Conservation (phyloP, 2,113 vertebrate species). For the Craseonycteris thonglongyai region DNA sequence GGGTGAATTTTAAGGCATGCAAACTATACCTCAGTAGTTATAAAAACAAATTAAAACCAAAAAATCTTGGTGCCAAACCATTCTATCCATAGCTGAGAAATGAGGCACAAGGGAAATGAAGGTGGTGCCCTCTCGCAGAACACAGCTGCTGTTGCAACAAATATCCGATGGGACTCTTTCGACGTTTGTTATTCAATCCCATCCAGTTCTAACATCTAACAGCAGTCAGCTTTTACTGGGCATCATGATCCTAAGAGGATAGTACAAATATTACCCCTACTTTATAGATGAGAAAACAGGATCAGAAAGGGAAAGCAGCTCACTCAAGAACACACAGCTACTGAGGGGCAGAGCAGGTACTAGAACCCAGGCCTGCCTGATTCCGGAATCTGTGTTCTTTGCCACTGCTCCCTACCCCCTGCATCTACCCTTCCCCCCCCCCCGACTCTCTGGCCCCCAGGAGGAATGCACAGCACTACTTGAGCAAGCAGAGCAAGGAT, state of each 20-base stretch:
- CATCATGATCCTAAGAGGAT: background rate
- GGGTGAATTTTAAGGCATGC: background rate
- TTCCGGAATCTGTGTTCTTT: background rate
- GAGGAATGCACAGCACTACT: background rate
- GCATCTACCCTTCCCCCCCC: rapidly evolving
- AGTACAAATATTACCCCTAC: background rate
- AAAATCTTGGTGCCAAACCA: background rate
- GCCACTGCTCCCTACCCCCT: background rate
- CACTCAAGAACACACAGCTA: background rate
- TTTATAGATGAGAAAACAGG: conserved; percentile 7
- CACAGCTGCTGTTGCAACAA: background rate
- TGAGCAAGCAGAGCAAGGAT: background rate
- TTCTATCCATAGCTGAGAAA: background rate
- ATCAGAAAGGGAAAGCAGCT: background rate
- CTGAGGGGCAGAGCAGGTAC: background rate
- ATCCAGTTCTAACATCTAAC: background rate
- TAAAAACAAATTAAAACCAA: background rate
- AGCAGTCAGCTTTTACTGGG: background rate
- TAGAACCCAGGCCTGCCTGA: background rate
- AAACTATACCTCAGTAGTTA: background rate
- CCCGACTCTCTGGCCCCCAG: background rate
- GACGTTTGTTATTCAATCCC: background rate
- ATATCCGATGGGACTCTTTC: background rate
- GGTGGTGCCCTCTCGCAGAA: background rate
- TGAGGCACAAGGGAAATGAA: background rate